A percentile compares a stretch with the other conserved stretches of the same genome.
These are phyloP conservation scores for Erythrocebus patas DNA, from an alignment of 2,113 vertebrate genomes.

Conservation along the genomic window DNA sequence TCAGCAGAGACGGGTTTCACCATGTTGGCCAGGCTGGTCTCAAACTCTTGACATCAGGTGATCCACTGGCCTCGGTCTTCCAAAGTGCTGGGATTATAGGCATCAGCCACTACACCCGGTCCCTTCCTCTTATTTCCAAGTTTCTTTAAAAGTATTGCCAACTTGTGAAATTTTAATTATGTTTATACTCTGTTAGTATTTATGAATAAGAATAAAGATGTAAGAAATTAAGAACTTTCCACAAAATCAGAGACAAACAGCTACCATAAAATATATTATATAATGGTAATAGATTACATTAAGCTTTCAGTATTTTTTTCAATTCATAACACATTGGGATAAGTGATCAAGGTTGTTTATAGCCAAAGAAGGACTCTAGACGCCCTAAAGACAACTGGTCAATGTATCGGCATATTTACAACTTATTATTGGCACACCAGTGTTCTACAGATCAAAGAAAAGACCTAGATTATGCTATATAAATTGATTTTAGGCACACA, in stretches of 20 bases:
- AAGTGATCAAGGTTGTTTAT: not conserved
- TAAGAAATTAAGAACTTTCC: not conserved
- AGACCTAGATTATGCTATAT: not conserved
- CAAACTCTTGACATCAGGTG: too few species aligned
- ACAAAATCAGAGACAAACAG: conserved; percentile 30
- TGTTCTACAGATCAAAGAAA: not conserved
- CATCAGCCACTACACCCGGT: not conserved
- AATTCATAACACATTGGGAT: not conserved
- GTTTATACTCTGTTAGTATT: not conserved
- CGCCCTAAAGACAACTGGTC: not conserved
- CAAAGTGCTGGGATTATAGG: too few species aligned
- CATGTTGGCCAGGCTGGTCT: too few species aligned
- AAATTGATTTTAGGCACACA: not conserved
- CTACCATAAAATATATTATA: not conserved
- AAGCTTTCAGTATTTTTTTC: not conserved
- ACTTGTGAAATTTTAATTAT: conserved; percentile 19
- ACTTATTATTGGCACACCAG: not conserved
- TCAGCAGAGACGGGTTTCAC: too few species aligned
- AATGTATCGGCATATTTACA: not conserved
- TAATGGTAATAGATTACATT: not conserved
- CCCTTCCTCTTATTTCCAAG: not conserved
- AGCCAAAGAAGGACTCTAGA: not conserved
- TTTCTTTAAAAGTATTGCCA: not conserved
- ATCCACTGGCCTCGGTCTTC: too few species aligned
- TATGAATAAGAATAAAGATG: not conserved